These are phyloP conservation scores for Poeciliopsis occidentalis DNA, from an alignment of 2,113 vertebrate genomes.

Conservation along the genomic window DNA sequence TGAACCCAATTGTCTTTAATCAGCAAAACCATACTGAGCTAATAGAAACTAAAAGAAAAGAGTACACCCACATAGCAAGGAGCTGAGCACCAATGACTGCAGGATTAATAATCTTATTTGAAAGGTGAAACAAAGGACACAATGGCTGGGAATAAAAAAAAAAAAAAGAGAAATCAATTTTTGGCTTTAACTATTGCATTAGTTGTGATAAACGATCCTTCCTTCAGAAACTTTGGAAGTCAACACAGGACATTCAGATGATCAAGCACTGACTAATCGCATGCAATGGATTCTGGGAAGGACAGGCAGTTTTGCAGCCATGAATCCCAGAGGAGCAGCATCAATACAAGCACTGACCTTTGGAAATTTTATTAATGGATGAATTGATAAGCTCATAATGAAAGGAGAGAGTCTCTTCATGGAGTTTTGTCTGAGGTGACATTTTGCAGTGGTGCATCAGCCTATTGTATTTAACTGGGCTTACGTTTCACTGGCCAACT, in stretches of 20 bases:
- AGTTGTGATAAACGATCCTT: conserved; percentile 59
- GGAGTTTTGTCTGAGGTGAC: conserved; percentile 1
- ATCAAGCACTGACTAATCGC: conserved; percentile 67
- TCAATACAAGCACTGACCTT: conserved; percentile 70
- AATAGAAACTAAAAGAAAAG: conserved; percentile 28
- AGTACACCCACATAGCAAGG: conserved; percentile 37
- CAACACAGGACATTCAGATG: conserved; percentile 48
- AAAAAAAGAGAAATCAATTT: conserved; percentile 63
- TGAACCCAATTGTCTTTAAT: not conserved
- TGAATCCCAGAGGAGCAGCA: conserved; percentile 49
- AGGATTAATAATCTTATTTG: conserved; percentile 45
- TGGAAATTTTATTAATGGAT: conserved; percentile 61
- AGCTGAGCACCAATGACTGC: conserved; percentile 38
- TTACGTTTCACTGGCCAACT: not conserved
- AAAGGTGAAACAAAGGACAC: conserved; percentile 44
- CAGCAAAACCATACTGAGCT: not conserved
- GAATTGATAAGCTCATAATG: conserved; percentile 51
- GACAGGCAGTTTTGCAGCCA: conserved; percentile 52
- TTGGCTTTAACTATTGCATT: conserved; percentile 67
- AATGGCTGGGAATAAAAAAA: conserved; percentile 30
- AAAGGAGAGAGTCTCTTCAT: conserved; percentile 26
- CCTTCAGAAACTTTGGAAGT: conserved; percentile 48
- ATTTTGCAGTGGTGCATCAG: conserved; percentile 8
- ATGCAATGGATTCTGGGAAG: conserved; percentile 66
- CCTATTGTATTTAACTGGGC: conserved; percentile 6